Evolutionary conservation across 2,888 invertebrate species (phyloP), one percentile per base, ranked within the genome.

Genomic region (Rotaria magnacalcarata): DNA sequence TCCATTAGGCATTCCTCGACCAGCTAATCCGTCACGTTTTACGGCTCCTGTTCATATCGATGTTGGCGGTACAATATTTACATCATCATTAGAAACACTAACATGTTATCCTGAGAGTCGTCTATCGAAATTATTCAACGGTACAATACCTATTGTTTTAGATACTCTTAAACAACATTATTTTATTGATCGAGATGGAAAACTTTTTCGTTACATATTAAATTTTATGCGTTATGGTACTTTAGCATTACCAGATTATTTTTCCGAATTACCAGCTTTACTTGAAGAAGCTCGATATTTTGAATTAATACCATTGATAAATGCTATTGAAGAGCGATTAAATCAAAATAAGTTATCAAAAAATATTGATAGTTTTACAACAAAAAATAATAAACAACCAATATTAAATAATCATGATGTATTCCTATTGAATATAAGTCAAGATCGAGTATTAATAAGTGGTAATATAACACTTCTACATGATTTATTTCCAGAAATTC

Each of bases 11-110:
- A 96, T 97, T 87, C 97, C 97, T 0, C 95, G 95, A 89, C 96
- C 97, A 27, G 97, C 97, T 1, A 94, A 95, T 24, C 96, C 96
- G 84, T 95, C 96, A 58, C 93, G 95, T 87, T 96, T 95, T 91
- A 96, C 96, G 86, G 97, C 97, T 4, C 97, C 97, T 0, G 97
- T 97, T 0, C 97, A 97, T 91, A 97, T 97, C 88, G 97, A 97
- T 91, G 97, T 97, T 85, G 97, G 97, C 11, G 97, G 97, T 58
- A 96, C 95, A 86, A 97, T 97, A 89, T 97, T 97, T 92, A 97
- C 97, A 0, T 96, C 96, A 10, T 96, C 96, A 0, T 92, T 97
- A 90, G 96, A 97, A 92, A 97, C 97, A 11, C 93, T 97, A 74
- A 97, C 97, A 88, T 97, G 97, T 91, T 96, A 94, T 91, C 95